Base-by-base conservation (phyloP, 2,888 invertebrate species). In the Eristalis tenax region DNA sequence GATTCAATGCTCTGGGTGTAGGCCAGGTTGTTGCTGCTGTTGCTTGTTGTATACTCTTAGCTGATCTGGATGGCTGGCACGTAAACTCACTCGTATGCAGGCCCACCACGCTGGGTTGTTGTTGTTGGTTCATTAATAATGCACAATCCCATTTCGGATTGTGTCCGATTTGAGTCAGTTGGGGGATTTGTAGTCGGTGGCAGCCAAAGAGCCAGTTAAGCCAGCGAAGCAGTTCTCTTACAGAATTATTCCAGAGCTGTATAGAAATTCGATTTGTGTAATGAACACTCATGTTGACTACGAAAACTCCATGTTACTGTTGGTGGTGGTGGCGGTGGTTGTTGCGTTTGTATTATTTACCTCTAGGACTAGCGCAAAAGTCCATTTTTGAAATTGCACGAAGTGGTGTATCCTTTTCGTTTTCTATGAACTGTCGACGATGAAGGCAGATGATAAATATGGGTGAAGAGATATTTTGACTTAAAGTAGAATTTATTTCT, bases 71-170 rank as follows among this genome's bases (percentile, higher is more conserved):
- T 89, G 82, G 86, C 73, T 76, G 59, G 87, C 87, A 87, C 83
- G 85, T 86, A 88, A 82, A 50, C 50, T 8, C 18, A 50, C 50
- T 8, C 18, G n/a, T n/a, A 18, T n/a, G n/a, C 50, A 82, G 80
- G 77, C 57, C 64, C 32, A 32, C 50, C 43, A 40, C 35, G 18
- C 32, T 11, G 15, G 68, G 73, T 87, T 43, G 85, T 69, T 79
- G 85, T 89, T 82, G 84, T 66, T 89, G 89, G 89, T 90, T 90
- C 91, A 92, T 91, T 92, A 92, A 92, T 91, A 92, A 91, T 91
- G 92, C 90, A 92, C 91, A 91, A 91, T 92, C 90, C 91, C 91
- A 91, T 91, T 91, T 91, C 89, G 90, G 91, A 91, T 91, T 91
- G 92, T 91, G 89, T 90, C 89, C 92, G 91, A 91, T 91, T 91